Base-by-base conservation (phyloP, 1,140 invertebrate genomes). In the Brachionus sp. region DNA sequence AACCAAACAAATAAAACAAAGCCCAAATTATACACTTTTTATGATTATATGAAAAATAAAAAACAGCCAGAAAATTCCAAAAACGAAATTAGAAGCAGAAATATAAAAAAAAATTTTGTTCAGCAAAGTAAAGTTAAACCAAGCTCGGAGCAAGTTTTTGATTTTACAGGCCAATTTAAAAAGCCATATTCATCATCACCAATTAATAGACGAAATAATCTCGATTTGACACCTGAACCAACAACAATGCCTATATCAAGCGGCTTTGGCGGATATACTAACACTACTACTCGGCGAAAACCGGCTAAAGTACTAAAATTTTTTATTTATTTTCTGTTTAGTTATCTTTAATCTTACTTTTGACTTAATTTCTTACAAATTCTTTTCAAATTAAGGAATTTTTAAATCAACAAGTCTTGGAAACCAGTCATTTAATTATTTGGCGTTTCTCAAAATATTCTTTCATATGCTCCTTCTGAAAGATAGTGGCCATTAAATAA, bases 11-110 rank as follows among this genome's bases (percentile, higher is more conserved):
- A 44, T 39, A 70, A 78, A 78, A 78, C 46, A 23, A 78, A 78
- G 19, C 75, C 75, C 13, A 80, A 80, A 42, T 44, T 80, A 57
- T 80, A 80, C 50, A 80, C 77, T 23, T 80, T 80, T 66, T 80
- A 80, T 66, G 77, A 80, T 80, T 80, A 62, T 62, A 80, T 80
- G n/a, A 80, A 80, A 19, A 80, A 80, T 25, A 64, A 57, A 66
- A 57, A 66, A 53, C 50, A 57, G 42, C n/a, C 46, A 62, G 46
- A 62, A 66, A 80, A 80, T 39, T 37, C 77, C 62, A 80, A 62
- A 37, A 62, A 62, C 77, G 50, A 57, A 80, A 80, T 80, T 62
- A 80, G 42, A 62, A 66, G 12, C 13, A 35, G 16, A 16, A 80
- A 39, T 39, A 62, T 23, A 39, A 23, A 57, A n/a, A 33, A 33